Conservation (phyloP, 2,113 vertebrate genomes). For the Pelodiscus sinensis region DNA sequence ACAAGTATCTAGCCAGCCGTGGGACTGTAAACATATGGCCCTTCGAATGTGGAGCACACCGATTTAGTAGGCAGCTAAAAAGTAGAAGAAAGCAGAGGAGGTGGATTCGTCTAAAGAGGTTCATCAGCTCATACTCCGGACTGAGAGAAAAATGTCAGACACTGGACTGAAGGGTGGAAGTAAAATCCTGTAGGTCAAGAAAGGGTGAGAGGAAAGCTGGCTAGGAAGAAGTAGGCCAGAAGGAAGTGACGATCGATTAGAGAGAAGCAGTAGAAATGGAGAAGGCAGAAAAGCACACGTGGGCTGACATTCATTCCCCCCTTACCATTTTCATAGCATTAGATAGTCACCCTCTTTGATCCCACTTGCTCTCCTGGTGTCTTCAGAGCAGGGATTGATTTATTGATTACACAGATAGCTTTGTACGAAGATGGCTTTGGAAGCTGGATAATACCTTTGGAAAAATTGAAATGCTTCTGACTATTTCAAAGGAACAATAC, state of each 20-base stretch:
- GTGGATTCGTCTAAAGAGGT: conserved; percentile 32
- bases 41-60: conserved; percentile 25
- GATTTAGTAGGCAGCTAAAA: conserved; percentile 43
- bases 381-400: background rate
- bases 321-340: background rate
- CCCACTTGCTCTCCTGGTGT: background rate
- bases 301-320: fast-evolving
- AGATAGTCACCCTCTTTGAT: background rate
- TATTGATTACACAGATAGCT: background rate
- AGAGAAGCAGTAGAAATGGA: background rate
- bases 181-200: background rate
- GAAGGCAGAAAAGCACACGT: background rate
- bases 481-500: background rate
- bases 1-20: conserved; percentile 63
- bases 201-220: background rate
- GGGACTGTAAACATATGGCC: conserved; percentile 62
- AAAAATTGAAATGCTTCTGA: fast-evolving
- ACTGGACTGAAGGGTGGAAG: background rate
- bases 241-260: fast-evolving
- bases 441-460: background rate
- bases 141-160: background rate
- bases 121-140: conserved; percentile 7
- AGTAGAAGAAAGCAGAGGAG: background rate
- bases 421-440: background rate
- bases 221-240: background rate